A percentile compares a stretch with the other conserved stretches of the same genome.
Conservation (phyloP, 2,113 vertebrate species). For the Sinocyclocheilus grahami region DNA sequence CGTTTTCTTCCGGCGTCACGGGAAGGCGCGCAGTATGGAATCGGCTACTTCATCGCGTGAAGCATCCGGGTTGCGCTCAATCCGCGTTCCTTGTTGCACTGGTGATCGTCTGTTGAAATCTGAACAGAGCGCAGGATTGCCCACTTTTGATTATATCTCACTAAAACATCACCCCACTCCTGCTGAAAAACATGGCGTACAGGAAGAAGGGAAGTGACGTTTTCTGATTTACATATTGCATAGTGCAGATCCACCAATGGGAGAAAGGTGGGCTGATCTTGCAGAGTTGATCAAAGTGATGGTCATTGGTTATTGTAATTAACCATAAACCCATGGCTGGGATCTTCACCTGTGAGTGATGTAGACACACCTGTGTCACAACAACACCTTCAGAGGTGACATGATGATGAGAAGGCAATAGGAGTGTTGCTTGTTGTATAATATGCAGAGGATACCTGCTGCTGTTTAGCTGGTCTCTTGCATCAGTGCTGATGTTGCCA, state of each 20-base stretch:
- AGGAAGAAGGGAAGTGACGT: slow-evolving; percentile 67
- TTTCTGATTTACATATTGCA: slow-evolving; percentile 48
- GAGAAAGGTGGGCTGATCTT: slow-evolving; percentile 75
- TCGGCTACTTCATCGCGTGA: slow-evolving; percentile 13
- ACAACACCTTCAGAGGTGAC: neutral
- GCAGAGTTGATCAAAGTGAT: slow-evolving; percentile 48
- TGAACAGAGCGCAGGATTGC: neutral
- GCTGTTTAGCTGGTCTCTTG: neutral
- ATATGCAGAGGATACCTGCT: neutral
- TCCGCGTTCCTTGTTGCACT: neutral
- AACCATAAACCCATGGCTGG: neutral
- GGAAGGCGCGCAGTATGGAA: slow-evolving; percentile 54
- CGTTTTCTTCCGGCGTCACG: slow-evolving; percentile 63
- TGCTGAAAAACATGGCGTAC: slow-evolving; percentile 63
- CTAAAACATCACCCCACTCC: slow-evolving; percentile 52
- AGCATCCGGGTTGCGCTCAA: neutral
- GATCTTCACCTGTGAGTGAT: slow-evolving; percentile 5
- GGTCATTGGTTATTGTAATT: slow-evolving; percentile 19
- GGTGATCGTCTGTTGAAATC: neutral
- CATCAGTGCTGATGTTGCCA: neutral
- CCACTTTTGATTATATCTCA: slow-evolving; percentile 49
- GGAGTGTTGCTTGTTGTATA: neutral
- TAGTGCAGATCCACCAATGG: slow-evolving; percentile 76
- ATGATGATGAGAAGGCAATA: neutral
- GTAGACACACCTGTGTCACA: slow-evolving; percentile 39